phyloP scores from a whole-genome alignment of 2,113 vertebrate genomes.

The Labeo catla region DNA sequence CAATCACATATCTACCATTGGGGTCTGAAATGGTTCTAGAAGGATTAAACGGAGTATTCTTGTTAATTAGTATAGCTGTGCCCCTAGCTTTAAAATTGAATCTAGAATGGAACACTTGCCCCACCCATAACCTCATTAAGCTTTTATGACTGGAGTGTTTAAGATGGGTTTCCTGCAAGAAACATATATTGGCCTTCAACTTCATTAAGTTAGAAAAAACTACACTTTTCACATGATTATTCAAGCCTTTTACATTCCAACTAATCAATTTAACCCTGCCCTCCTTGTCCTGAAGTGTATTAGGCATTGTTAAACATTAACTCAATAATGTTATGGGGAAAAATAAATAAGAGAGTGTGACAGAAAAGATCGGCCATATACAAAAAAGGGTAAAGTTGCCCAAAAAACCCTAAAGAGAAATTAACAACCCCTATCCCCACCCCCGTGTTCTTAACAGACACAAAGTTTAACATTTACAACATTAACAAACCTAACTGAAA shows the following conservation, averaged over 20 bases:
- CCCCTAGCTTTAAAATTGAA: not conserved
- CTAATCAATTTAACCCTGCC: not conserved
- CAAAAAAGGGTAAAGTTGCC: not conserved
- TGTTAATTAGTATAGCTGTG: not conserved
- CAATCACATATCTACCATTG: too few species aligned
- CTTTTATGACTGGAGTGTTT: not conserved
- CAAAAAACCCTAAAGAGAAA: not conserved
- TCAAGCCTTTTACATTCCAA: not conserved
- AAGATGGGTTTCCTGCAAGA: not conserved
- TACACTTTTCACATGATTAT: not conserved
- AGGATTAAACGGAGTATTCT: not conserved
- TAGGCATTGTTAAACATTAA: not conserved
- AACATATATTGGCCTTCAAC: not conserved
- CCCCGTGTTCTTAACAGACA: too few species aligned
- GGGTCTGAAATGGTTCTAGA: too few species aligned
- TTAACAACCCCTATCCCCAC: too few species aligned
- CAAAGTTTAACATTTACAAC: too few species aligned
- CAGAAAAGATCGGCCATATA: too few species aligned
- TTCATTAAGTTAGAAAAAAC: not conserved
- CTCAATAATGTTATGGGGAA: too few species aligned
- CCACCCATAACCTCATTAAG: not conserved
- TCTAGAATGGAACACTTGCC: not conserved
- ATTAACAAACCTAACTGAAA: not conserved
- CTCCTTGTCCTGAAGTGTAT: not conserved
- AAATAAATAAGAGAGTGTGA: not conserved